These are phyloP conservation scores for Lucilia cuprina DNA, from an alignment of 1,140 invertebrate species.

Conservation along the genomic window DNA sequence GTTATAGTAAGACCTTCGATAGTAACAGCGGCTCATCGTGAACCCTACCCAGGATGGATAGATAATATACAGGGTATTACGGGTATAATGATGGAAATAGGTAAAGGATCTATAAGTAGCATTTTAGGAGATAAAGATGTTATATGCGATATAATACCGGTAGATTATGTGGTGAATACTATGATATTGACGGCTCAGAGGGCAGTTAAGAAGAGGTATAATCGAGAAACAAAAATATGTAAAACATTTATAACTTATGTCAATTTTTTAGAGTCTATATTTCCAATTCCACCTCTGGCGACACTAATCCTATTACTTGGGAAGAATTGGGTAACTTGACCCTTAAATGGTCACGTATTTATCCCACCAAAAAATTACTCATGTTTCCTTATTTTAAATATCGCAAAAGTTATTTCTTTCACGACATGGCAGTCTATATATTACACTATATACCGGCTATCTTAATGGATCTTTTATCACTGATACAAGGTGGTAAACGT, in stretches of 20 bases:
- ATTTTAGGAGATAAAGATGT: slow-evolving; percentile 78
- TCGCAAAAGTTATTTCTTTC: slow-evolving; percentile 74
- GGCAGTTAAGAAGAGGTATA: slow-evolving; percentile 64
- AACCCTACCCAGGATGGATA: slow-evolving; percentile 87
- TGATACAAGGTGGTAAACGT: slow-evolving; percentile 78
- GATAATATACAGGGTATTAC: slow-evolving; percentile 91
- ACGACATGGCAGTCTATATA: slow-evolving; percentile 73
- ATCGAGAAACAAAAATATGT: background rate
- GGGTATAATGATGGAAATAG: slow-evolving; percentile 82
- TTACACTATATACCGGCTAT: slow-evolving; percentile 83
- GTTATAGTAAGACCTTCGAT: slow-evolving; percentile 94
- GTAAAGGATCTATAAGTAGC: slow-evolving; percentile 84
- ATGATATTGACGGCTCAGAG: slow-evolving; percentile 77
- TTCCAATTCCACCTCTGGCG: slow-evolving; percentile 92
- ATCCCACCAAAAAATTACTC: slow-evolving; percentile 82
- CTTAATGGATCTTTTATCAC: slow-evolving; percentile 71
- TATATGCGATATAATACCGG: slow-evolving; percentile 86
- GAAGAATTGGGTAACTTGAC: slow-evolving; percentile 75
- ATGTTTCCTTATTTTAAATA: slow-evolving; percentile 87
- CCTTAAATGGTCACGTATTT: slow-evolving; percentile 74
- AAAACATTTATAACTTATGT: background rate
- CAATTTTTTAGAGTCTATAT: slow-evolving; percentile 64
- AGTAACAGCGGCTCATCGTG: slow-evolving; percentile 76
- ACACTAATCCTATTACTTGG: slow-evolving; percentile 86
- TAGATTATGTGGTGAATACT: slow-evolving; percentile 89